Conservation (phyloP, 2,113 vertebrate species). For the Podarcis cretensis region DNA sequence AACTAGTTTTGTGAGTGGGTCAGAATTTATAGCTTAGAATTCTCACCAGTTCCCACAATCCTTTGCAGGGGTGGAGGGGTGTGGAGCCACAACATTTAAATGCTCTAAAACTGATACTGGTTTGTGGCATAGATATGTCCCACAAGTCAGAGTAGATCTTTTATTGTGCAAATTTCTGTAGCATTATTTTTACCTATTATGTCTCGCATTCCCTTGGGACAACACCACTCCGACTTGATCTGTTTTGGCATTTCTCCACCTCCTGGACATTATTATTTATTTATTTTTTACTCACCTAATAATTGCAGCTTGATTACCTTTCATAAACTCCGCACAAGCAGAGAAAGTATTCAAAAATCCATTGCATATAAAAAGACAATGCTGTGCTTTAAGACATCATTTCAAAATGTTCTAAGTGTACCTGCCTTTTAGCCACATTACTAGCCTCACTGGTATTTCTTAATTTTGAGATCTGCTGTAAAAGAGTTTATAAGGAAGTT, state of each 20-base stretch:
- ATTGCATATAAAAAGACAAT: not conserved
- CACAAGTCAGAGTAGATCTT: not conserved
- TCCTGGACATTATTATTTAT: constrained; percentile 7
- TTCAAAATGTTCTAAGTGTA: not conserved
- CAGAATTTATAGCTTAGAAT: not conserved
- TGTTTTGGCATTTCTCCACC: not conserved
- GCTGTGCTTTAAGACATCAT: not conserved
- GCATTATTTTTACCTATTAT: not conserved
- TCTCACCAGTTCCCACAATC: not conserved
- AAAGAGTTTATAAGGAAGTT: not conserved
- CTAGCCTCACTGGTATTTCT: not conserved
- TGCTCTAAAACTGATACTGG: not conserved
- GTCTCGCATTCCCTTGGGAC: not conserved
- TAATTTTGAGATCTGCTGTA: constrained; percentile 34
- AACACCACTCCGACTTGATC: not conserved
- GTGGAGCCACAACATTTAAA: not conserved
- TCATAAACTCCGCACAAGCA: accelerated
- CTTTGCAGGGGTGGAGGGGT: not conserved
- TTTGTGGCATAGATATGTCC: not conserved
- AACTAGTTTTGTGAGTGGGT: not conserved
- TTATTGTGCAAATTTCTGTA: not conserved
- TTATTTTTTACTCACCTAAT: not conserved
- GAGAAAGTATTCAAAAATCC: constrained; percentile 6
- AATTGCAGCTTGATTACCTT: not conserved
- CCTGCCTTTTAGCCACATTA: not conserved